These are phyloP conservation scores for Pycnonotus jocosus DNA, from an alignment of 2,113 vertebrate species.

Conservation along the genomic window DNA sequence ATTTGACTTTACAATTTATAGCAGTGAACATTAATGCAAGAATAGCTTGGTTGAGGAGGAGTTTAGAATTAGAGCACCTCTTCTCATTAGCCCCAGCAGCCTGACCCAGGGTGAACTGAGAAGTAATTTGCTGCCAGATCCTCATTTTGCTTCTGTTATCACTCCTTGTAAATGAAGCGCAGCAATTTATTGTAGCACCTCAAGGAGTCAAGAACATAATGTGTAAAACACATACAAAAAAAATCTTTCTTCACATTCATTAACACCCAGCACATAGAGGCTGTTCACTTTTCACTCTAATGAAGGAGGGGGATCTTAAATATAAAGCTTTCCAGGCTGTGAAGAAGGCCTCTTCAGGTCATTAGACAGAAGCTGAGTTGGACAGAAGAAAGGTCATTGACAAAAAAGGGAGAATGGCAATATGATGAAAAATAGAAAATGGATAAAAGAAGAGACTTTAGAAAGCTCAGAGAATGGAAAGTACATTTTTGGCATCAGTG, in stretches of 20 bases:
- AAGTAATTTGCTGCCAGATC: constrained; percentile 82
- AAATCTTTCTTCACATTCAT: constrained; percentile 86
- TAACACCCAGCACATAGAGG: constrained; percentile 81
- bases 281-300: constrained; percentile 79
- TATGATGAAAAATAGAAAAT: constrained; percentile 73
- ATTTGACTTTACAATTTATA: constrained; percentile 87
- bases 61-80: constrained; percentile 87
- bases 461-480: constrained; percentile 67
- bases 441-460: constrained; percentile 73
- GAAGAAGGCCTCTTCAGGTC: constrained; percentile 81
- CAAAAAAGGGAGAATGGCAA: constrained; percentile 73
- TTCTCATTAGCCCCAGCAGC: constrained; percentile 80
- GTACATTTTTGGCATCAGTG: constrained; percentile 72
- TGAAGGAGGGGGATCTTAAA: constrained; percentile 79
- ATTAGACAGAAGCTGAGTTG: constrained; percentile 75
- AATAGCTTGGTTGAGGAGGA: constrained; percentile 79
- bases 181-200: constrained; percentile 87
- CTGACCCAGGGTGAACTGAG: constrained; percentile 82
- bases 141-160: constrained; percentile 83
- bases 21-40: constrained; percentile 79
- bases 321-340: constrained; percentile 77
- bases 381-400: constrained; percentile 80
- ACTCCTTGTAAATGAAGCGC: constrained; percentile 80
- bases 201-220: constrained; percentile 95
- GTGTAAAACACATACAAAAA: constrained; percentile 86